phyloP scores from a whole-genome alignment of 2,797 vertebrate species.

The Clarias pachynema region DNA sequence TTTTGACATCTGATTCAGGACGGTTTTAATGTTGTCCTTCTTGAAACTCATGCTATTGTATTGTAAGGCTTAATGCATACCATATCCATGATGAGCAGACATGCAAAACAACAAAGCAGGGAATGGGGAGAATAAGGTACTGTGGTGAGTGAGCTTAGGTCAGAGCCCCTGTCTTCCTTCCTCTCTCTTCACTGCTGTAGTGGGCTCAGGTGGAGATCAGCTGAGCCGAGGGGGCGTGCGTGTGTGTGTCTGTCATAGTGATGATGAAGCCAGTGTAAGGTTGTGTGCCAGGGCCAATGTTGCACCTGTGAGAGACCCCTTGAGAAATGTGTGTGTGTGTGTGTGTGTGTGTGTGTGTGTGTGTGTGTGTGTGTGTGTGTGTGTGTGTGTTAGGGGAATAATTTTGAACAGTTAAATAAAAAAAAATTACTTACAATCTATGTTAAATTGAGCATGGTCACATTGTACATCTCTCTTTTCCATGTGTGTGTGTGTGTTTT shows the following conservation, averaged over 20 bases:
- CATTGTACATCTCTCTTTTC: background rate
- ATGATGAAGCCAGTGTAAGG: constrained; percentile 53
- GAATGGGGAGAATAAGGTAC: constrained; percentile 5
- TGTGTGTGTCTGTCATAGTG: constrained; percentile 46
- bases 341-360: constrained; percentile 62
- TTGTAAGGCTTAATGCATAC: background rate
- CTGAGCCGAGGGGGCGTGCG: constrained; percentile 49
- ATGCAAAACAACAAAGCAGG: background rate
- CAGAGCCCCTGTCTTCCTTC: constrained; percentile 21
- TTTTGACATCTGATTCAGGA: background rate
- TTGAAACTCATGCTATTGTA: background rate
- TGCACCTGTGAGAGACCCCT: constrained; percentile 57
- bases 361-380: constrained; percentile 60
- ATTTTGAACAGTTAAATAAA: background rate
- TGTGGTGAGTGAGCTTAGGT: constrained; percentile 49
- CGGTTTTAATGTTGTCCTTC: background rate
- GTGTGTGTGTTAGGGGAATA: constrained; percentile 47
- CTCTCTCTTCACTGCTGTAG: constrained; percentile 48
- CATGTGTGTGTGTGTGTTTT: constrained; percentile 58
- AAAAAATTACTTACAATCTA: background rate
- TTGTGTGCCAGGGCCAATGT: constrained; percentile 56
- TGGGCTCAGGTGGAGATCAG: constrained; percentile 59
- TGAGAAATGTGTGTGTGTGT: constrained; percentile 55
- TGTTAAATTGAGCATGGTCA: background rate
- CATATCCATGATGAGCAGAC: background rate